A percentile compares a stretch with the other conserved stretches of the same genome.
These are phyloP conservation scores for Tortrix viridana DNA, from an alignment of 2,888 invertebrate species.

Conservation along the genomic window DNA sequence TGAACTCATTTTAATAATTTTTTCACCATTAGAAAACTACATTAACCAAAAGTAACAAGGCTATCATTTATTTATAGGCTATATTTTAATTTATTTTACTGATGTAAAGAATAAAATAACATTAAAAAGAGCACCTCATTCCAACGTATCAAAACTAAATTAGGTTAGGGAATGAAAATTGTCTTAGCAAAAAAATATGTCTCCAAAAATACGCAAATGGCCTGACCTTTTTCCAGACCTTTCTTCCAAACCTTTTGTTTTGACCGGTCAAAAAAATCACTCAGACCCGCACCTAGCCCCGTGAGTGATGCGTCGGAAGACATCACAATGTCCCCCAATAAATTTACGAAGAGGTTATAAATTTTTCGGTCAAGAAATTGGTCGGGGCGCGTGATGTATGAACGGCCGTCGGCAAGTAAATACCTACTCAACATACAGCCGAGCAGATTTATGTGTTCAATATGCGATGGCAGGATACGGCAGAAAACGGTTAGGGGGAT, in stretches of 20 bases:
- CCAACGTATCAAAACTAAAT: neutral
- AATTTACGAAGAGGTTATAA: slow-evolving; percentile 73
- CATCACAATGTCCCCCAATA: slow-evolving; percentile 58
- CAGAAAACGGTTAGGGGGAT: neutral
- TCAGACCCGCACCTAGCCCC: slow-evolving; percentile 21
- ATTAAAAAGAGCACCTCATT: no score
- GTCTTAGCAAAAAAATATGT: neutral
- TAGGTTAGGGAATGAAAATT: neutral
- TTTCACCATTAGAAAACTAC: no score
- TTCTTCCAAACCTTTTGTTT: slow-evolving; percentile 24
- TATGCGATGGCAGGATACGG: slow-evolving; percentile 11
- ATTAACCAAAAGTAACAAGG: no score
- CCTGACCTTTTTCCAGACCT: neutral
- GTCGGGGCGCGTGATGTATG: slow-evolving; percentile 66
- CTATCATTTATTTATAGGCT: no score
- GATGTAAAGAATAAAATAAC: no score
- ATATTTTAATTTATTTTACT: no score
- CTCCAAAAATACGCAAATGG: neutral
- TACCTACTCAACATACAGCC: slow-evolving; percentile 64
- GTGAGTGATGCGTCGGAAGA: slow-evolving; percentile 38
- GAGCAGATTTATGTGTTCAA: slow-evolving; percentile 38
- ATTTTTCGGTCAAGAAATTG: slow-evolving; percentile 83
- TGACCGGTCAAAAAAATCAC: slow-evolving; percentile 29
- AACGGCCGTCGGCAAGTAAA: slow-evolving; percentile 63
- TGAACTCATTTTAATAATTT: no score